Evolutionary conservation across 37 sponge, comb jelly and placozoan species (phyloP).

Genomic region (Cladorhizidae sp.): DNA sequence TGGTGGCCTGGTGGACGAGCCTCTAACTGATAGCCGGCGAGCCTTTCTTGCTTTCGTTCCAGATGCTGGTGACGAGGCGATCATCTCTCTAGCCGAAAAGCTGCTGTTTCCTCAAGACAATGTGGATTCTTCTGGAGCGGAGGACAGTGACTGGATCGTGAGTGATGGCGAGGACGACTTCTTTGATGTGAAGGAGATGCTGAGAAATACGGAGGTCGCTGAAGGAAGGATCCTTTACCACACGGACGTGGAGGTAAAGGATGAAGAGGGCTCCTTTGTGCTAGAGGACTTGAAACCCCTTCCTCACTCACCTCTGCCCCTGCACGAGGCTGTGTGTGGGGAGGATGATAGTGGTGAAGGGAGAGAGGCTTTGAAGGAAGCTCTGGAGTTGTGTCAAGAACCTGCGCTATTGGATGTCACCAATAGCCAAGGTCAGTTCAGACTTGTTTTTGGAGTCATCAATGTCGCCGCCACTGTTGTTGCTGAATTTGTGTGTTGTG

Average conservation of each 20-base stretch:
- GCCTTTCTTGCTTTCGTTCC: too few species aligned
- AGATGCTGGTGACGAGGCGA: too few species aligned
- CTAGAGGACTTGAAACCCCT: too few species aligned
- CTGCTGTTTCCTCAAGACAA: constrained; percentile 23
- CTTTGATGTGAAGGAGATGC: constrained; percentile 3
- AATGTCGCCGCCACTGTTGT: background rate
- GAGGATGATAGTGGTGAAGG: background rate
- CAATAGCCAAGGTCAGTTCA: background rate
- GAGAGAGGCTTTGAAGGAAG: background rate
- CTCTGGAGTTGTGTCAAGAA: background rate
- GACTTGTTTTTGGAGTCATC: background rate
- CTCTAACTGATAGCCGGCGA: background rate
- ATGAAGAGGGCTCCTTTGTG: background rate
- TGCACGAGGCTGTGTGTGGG: constrained; percentile 26
- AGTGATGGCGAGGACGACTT: constrained; percentile 5
- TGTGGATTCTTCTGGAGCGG: background rate
- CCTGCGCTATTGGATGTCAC: background rate
- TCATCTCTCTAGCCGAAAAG: constrained; percentile 9
- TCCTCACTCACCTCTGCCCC: constrained; percentile 7
- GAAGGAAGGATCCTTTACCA: background rate
- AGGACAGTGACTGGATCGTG: constrained; percentile 41
- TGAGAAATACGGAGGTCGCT: background rate
- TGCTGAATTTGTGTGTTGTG: too few species aligned
- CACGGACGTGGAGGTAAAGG: background rate
- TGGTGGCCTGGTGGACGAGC: too few species aligned